A percentile compares a stretch with the other conserved stretches of the same genome.
Evolutionary conservation across 2,113 vertebrate genomes (phyloP).

Genomic region (Phoxinus phoxinus): DNA sequence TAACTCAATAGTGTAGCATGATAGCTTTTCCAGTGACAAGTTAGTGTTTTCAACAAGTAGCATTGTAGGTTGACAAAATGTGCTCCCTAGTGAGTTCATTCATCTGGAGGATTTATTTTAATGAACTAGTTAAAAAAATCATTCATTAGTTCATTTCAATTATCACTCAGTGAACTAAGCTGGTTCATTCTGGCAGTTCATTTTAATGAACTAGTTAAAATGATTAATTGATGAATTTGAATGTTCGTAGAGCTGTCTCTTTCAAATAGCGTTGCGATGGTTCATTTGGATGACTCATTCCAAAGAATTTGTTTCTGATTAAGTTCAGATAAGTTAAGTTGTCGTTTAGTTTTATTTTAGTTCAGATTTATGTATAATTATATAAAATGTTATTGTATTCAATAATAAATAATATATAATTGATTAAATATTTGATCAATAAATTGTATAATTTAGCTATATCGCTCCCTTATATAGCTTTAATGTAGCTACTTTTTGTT

Average conservation of each 20-base stretch:
- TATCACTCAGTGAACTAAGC: neutral
- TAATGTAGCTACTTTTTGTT: neutral
- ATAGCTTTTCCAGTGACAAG: conserved; percentile 1
- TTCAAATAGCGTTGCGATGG: neutral
- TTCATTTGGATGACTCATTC: neutral
- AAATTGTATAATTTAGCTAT: neutral
- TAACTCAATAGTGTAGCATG: neutral
- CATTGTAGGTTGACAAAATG: neutral
- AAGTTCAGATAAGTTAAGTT: neutral
- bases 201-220: neutral
- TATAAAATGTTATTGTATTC: neutral
- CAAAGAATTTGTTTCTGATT: neutral
- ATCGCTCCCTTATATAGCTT: neutral
- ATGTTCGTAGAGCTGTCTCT: neutral
- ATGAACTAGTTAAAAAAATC: neutral
- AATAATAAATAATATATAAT: neutral
- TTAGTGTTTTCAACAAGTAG: conserved; percentile 16
- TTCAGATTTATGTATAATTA: neutral
- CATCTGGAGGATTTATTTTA: neutral
- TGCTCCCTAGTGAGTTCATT: neutral
- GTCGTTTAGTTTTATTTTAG: neutral
- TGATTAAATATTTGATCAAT: neutral
- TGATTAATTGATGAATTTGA: neutral
- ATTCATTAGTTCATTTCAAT: neutral
- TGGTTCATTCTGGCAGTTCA: neutral